phyloP scores from a whole-genome alignment of 2,888 invertebrate species.

The Eupithecia subfuscata region DNA sequence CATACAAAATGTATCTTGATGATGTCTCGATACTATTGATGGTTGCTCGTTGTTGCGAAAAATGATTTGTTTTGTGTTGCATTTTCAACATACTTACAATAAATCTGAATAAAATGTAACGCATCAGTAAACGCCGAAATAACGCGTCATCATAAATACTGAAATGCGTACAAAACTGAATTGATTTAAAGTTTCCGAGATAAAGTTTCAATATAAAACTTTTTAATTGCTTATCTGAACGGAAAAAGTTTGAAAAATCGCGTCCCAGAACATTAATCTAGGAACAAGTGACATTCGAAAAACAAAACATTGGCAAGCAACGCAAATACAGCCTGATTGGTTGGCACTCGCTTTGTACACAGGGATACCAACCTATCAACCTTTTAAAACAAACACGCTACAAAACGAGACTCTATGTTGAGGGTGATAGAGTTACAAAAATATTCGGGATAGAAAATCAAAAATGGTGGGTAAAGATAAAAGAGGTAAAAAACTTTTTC shows the following conservation, averaged over 20 bases:
- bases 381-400: not conserved
- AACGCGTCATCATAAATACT: conserved; percentile 6
- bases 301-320: conserved; percentile 41
- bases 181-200: conserved; percentile 32
- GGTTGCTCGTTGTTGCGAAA: not conserved
- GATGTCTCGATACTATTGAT: too few species aligned
- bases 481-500: conserved; percentile 26
- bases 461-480: conserved; percentile 5
- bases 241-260: conserved; percentile 40
- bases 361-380: conserved; percentile 32
- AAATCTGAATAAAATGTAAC: not conserved
- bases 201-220: conserved; percentile 42
- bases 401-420: conserved; percentile 19
- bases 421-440: not conserved
- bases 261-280: conserved; percentile 40
- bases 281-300: conserved; percentile 42
- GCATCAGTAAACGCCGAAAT: not conserved
- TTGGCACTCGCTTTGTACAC: conserved; percentile 46
- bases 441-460: not conserved
- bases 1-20: too few species aligned
- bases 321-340: conserved; percentile 54
- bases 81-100: not conserved
- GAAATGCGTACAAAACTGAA: conserved; percentile 18
- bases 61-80: not conserved
- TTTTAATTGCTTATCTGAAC: conserved; percentile 40